Conservation (phyloP, 2,113 vertebrate species). For the Burhinus bistriatus region DNA sequence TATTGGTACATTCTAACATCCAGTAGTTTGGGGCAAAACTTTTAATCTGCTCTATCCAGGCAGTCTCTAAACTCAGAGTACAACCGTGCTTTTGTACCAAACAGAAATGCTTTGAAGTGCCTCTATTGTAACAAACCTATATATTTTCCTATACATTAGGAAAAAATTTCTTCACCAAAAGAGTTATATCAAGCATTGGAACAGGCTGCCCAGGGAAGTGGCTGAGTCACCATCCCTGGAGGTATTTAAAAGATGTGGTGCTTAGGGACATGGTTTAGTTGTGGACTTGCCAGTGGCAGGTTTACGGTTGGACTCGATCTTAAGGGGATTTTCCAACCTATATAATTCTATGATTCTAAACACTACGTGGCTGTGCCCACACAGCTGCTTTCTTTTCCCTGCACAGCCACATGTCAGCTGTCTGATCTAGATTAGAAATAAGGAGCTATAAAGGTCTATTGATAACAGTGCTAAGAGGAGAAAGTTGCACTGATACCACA, state of each 20-base stretch:
- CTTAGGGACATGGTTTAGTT: background rate
- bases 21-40: background rate
- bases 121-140: background rate
- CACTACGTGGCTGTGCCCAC: background rate
- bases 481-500: background rate
- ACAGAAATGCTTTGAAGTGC: background rate
- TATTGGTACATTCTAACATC: background rate
- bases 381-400: background rate
- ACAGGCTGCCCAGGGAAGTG: background rate
- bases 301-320: background rate
- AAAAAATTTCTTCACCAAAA: background rate
- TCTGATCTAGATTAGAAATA: background rate
- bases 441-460: background rate
- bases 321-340: background rate
- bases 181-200: background rate
- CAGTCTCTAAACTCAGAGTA: background rate
- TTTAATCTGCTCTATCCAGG: background rate
- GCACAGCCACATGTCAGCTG: background rate
- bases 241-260: background rate
- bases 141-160: background rate
- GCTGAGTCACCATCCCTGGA: background rate
- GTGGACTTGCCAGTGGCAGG: background rate
- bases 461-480: background rate
- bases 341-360: background rate
- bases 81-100: background rate